Evolutionary conservation across 2,888 invertebrate genomes (phyloP).

Genomic region (Diarsia dahlii): DNA sequence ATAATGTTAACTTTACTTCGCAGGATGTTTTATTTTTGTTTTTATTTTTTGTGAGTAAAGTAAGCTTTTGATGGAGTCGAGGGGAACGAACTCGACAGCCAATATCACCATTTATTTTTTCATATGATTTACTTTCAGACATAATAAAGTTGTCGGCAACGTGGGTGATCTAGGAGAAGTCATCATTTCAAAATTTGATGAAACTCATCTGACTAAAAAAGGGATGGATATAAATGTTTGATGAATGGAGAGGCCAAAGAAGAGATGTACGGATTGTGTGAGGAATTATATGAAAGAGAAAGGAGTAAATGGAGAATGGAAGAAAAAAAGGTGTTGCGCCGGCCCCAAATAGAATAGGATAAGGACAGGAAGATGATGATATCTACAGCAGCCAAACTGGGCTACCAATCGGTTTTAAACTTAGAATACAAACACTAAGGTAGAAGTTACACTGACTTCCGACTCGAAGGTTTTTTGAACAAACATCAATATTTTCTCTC

Average conservation of each 20-base stretch:
- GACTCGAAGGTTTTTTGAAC: not conserved
- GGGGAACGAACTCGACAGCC: slow-evolving; percentile 9
- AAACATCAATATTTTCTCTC: not conserved
- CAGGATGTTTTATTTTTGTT: slow-evolving; percentile 37
- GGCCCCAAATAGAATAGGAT: no score
- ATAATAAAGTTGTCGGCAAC: not conserved
- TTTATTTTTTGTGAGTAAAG: slow-evolving; percentile 33
- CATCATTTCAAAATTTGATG: no score
- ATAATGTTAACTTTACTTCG: slow-evolving; percentile 45
- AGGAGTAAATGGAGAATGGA: no score
- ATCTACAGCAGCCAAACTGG: no score
- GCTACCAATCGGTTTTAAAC: not conserved
- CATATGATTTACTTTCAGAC: not conserved
- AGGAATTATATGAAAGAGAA: no score
- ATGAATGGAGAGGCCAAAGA: no score
- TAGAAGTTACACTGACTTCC: not conserved
- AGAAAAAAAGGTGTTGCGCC: no score
- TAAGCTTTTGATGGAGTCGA: slow-evolving; percentile 30
- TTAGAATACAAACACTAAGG: not conserved
- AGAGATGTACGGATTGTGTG: no score
- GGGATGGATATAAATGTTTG: no score
- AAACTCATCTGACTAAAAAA: no score
- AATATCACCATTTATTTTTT: not conserved
- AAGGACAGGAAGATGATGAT: no score
- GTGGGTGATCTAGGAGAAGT: not conserved